These are phyloP conservation scores for Bugula neritina DNA, from an alignment of 2,888 invertebrate genomes.

Conservation along the genomic window DNA sequence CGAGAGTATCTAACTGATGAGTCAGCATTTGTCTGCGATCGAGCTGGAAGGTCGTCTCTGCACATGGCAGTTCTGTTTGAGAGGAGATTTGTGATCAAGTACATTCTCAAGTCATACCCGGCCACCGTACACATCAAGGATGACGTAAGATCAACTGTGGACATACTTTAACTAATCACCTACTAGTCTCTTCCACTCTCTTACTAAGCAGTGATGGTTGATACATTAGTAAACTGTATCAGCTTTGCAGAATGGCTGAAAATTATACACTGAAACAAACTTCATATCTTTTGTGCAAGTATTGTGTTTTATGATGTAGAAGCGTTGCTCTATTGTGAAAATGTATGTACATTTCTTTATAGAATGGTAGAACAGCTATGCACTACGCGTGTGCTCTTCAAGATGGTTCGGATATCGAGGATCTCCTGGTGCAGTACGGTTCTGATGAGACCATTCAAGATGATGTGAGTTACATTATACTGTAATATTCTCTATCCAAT, in stretches of 20 bases:
- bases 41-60: constrained; percentile 30
- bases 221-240: too few species aligned
- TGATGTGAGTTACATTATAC: constrained; percentile 27
- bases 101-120: constrained; percentile 30
- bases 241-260: too few species aligned
- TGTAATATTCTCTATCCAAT: neutral
- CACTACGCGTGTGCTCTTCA: constrained; percentile 31
- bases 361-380: constrained; percentile 32
- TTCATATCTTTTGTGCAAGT: too few species aligned
- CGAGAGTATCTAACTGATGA: constrained; percentile 28
- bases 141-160: constrained; percentile 28
- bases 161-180: too few species aligned
- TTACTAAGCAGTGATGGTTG: too few species aligned
- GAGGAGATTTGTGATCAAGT: constrained; percentile 31
- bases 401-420: constrained; percentile 31
- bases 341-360: neutral
- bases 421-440: constrained; percentile 28
- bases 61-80: constrained; percentile 32
- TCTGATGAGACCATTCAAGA: constrained; percentile 30
- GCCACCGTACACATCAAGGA: constrained; percentile 28
- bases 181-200: too few species aligned
- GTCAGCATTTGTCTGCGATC: constrained; percentile 29
- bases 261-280: too few species aligned
- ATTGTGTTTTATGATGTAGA: too few species aligned
- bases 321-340: too few species aligned